These are phyloP conservation scores for Cantharis flavilabris DNA, from an alignment of 2,888 invertebrate species.

Conservation along the genomic window DNA sequence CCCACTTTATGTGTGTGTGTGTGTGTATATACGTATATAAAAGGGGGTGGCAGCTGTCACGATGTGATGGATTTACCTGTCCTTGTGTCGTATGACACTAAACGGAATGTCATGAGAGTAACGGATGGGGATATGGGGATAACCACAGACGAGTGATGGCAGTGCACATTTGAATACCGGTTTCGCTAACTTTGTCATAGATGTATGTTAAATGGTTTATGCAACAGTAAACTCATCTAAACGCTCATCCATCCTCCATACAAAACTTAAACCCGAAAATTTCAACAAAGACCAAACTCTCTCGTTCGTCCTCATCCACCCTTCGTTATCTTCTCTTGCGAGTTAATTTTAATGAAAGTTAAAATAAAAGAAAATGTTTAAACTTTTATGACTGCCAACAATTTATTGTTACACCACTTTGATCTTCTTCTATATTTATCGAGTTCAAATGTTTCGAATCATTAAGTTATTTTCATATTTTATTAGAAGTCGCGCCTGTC, in stretches of 20 bases:
- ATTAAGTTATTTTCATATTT: not conserved
- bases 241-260: conserved; percentile 23
- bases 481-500: not conserved
- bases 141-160: conserved; percentile 35
- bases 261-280: conserved; percentile 11
- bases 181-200: conserved; percentile 50
- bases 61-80: conserved; percentile 32
- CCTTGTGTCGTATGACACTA: conserved; percentile 22
- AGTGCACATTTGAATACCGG: conserved; percentile 40
- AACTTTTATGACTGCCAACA: not conserved
- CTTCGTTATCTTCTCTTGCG: not conserved
- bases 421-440: not conserved
- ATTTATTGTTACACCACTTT: not conserved
- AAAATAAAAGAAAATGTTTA: not conserved
- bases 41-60: conserved; percentile 7
- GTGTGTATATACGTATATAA: not conserved
- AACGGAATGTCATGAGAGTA: conserved; percentile 23
- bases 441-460: not conserved
- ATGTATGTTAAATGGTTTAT: conserved; percentile 56
- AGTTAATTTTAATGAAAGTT: not conserved
- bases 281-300: not conserved
- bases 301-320: not conserved
- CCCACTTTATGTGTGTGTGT: not conserved
- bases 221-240: conserved; percentile 50
- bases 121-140: conserved; percentile 32